Conservation (phyloP, 2,113 vertebrate species). For the Catharus fuscescens region DNA sequence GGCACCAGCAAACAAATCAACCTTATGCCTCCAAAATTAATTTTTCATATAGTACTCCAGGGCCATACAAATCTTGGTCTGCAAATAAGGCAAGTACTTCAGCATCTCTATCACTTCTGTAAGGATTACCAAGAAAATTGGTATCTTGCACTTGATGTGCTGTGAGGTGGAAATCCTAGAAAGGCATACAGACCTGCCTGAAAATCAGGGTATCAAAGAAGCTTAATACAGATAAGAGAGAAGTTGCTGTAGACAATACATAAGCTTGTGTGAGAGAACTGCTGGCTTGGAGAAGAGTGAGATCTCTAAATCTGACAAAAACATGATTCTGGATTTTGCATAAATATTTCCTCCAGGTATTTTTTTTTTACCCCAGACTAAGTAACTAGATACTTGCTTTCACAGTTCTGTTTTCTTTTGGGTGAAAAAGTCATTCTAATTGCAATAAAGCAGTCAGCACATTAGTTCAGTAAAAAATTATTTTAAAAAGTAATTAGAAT, state of each 20-base stretch:
- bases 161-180: background rate
- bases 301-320: background rate
- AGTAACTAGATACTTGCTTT: background rate
- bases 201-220: background rate
- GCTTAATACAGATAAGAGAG: background rate
- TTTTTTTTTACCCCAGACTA: background rate
- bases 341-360: background rate
- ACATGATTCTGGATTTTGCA: background rate
- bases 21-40: background rate
- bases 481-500: background rate
- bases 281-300: background rate
- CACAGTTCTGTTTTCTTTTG: background rate
- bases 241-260: background rate
- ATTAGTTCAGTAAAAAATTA: background rate
- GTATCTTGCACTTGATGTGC: background rate
- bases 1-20: background rate
- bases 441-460: background rate
- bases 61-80: background rate
- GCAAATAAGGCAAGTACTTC: background rate
- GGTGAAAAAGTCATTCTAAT: background rate
- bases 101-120: background rate
- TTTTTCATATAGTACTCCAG: background rate
- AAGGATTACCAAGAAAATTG: background rate
- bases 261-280: background rate
- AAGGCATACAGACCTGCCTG: background rate